A percentile compares a stretch with the other conserved stretches of the same genome.
Evolutionary conservation across 1,140 invertebrate genomes (phyloP).

Genomic region (Sycobia sp.): DNA sequence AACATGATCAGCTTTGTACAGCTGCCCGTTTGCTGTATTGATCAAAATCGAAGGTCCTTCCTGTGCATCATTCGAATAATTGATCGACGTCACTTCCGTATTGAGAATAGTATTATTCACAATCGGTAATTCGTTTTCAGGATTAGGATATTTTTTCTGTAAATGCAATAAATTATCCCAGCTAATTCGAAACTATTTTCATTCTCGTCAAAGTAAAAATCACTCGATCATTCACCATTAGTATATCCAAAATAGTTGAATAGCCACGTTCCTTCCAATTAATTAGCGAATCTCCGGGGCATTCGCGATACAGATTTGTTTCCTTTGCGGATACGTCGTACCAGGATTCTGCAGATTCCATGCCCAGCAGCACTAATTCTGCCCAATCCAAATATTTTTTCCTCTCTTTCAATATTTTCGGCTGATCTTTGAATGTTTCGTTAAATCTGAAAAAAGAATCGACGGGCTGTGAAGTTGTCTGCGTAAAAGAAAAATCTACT

Average conservation of each 20-base stretch:
- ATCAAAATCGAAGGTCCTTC: constrained; percentile 43
- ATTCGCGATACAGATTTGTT: constrained; percentile 59
- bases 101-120: constrained; percentile 48
- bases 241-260: constrained; percentile 62
- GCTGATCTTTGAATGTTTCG: constrained; percentile 32
- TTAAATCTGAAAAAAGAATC: constrained; percentile 32
- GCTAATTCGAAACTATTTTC: no score
- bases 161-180: no score
- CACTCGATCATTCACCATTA: constrained; percentile 65
- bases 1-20: constrained; percentile 53
- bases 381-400: constrained; percentile 59
- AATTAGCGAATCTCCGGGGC: constrained; percentile 63
- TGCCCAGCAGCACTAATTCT: constrained; percentile 59
- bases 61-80: constrained; percentile 43
- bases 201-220: no score
- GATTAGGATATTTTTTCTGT: constrained; percentile 50
- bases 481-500: no score
- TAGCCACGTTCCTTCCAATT: constrained; percentile 69
- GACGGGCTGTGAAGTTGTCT: no score
- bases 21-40: constrained; percentile 45
- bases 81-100: constrained; percentile 48
- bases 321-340: constrained; percentile 62
- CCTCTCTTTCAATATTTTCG: constrained; percentile 32
- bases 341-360: constrained; percentile 65
- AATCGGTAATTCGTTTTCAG: constrained; percentile 44